phyloP scores from a whole-genome alignment of 2,113 vertebrate genomes.

The Oxyruncus cristatus region DNA sequence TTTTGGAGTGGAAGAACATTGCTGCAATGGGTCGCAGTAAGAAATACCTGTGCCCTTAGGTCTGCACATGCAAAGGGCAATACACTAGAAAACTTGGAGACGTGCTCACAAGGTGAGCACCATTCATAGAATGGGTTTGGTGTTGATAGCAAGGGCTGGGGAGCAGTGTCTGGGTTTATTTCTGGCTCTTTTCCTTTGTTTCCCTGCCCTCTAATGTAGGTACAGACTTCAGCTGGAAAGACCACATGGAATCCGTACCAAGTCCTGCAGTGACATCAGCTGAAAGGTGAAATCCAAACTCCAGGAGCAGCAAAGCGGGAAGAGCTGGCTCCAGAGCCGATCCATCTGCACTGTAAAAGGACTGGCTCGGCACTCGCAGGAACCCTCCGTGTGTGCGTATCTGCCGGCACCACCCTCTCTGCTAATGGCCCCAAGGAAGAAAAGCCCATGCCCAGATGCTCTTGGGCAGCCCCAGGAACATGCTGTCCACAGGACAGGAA shows the following conservation, averaged over 20 bases:
- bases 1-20: neutral
- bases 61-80: neutral
- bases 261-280: neutral
- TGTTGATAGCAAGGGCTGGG: neutral
- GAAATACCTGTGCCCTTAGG: neutral
- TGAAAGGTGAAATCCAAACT: neutral
- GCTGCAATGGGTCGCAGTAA: neutral
- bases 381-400: neutral
- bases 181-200: neutral
- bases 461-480: neutral
- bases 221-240: neutral
- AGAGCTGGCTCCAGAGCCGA: neutral
- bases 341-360: neutral
- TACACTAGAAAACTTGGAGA: neutral
- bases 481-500: neutral
- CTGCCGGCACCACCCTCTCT: neutral
- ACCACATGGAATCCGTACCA: neutral
- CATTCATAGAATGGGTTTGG: neutral
- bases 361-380: neutral
- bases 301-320: neutral
- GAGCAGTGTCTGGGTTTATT: neutral
- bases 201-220: accelerated
- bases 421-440: neutral
- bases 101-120: neutral
- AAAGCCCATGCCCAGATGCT: neutral